Evolutionary conservation across 1,140 invertebrate species (phyloP).

Genomic region (Heliconius eleuchia): DNA sequence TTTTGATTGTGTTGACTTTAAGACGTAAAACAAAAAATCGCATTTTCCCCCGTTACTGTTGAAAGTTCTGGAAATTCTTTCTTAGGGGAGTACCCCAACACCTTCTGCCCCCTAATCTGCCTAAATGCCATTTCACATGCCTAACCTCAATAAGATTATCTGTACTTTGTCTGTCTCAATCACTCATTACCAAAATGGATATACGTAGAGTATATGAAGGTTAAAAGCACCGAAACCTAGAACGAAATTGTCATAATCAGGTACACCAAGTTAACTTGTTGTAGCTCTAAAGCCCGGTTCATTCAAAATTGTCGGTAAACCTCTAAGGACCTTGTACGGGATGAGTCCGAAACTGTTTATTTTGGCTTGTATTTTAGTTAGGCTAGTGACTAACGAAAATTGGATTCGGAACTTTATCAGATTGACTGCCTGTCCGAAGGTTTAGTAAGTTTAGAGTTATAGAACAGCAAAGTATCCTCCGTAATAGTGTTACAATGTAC

Average conservation of each 20-base stretch:
- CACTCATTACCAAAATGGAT: no score
- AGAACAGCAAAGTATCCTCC: background rate
- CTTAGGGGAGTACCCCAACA: no score
- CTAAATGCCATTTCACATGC: no score
- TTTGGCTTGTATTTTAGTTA: constrained; percentile 21
- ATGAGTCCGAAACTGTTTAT: constrained; percentile 20
- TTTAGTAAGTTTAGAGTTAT: constrained; percentile 3
- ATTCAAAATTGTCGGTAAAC: constrained; percentile 1
- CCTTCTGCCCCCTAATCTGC: no score
- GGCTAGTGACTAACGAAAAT: constrained; percentile 3
- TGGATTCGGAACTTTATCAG: constrained; percentile 13
- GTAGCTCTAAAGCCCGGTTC: background rate
- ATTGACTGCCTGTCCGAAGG: constrained; percentile 7
- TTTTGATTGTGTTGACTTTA: no score
- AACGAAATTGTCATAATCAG: background rate
- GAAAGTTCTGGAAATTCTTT: no score
- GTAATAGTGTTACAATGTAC: background rate
- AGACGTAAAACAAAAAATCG: no score
- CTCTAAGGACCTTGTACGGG: constrained; percentile 12
- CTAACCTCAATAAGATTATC: no score
- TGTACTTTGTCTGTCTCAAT: no score
- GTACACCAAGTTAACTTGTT: constrained; percentile 9
- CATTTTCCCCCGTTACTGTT: no score
- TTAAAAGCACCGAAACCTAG: background rate
- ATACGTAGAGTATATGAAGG: no score